Evolutionary conservation across 2,113 vertebrate species (phyloP), one percentile per base, ranked within the genome.

Genomic region (Oxygymnocypris stewartii): DNA sequence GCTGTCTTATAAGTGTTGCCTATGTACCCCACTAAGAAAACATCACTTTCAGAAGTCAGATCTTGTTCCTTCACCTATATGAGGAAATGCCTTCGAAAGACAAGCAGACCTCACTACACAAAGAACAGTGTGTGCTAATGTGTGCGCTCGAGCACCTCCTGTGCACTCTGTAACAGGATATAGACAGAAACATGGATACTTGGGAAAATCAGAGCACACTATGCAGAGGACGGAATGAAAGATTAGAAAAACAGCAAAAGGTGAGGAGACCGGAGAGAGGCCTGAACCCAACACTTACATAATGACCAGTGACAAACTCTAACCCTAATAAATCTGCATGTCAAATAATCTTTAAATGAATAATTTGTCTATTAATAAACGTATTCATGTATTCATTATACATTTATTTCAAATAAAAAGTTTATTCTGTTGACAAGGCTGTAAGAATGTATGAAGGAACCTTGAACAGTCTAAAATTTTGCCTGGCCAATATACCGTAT

Each of bases 1-100:
- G 42, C 20, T 76, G 87, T 84, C 67, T 91, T 91, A 88, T 88
- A 92, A 92, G 77, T 93, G 89, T 92, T 90, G 91, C 71, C 89
- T 82, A 82, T 90, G 92, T 92, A 89, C 89, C 87, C 90, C 40
- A 86, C 83, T 86, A 92, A 92, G 90, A 94, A 95, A 94, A 93
- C 92, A 91, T 82, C 91, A 91, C 92, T 94, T 95, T 94, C 88
- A 91, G 90, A 92, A 93, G 94, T 93, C 94, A 91, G 90, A 92
- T 92, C 89, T 93, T 89, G 92, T 95, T 95, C 92, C 85, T 91
- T 91, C 82, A 91, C 84, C 23, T 25, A 44, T 57, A 76, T 23
- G 73, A 82, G 88, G 87, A 88, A 89, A 83, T 63, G 84, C 81
- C 87, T 85, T 84, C 51, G 20, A 54, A 78, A 81, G 83, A 85